A percentile compares a stretch with the other conserved stretches of the same genome.
Evolutionary conservation across 2,888 invertebrate genomes (phyloP).

Genomic region (Heterodera filipjevi): DNA sequence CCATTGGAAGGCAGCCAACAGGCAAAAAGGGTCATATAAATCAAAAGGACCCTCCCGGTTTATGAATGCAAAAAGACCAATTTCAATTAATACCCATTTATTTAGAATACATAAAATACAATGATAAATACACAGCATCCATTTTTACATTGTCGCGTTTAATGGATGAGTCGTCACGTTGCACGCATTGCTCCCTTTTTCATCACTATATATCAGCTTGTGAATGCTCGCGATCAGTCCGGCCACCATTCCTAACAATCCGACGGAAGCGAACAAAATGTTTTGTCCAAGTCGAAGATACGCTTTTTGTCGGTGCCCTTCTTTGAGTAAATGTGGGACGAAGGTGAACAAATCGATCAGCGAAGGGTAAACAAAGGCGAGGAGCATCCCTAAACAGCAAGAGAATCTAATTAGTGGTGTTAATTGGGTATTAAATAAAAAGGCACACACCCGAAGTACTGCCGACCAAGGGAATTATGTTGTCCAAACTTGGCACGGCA

Average conservation of each 20-base stretch:
- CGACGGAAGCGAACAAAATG: constrained; percentile 40
- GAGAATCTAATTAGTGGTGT: neutral
- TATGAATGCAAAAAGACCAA: too few relatives aligned
- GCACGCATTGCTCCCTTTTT: neutral
- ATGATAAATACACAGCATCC: too few relatives aligned
- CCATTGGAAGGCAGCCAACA: too few relatives aligned
- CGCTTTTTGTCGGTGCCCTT: constrained; percentile 22
- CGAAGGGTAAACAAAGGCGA: constrained; percentile 61
- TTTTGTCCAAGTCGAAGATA: constrained; percentile 32
- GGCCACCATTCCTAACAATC: constrained; percentile 51
- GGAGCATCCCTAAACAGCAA: constrained; percentile 54
- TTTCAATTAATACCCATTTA: too few relatives aligned
- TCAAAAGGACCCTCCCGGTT: too few relatives aligned
- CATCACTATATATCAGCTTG: constrained; percentile 28
- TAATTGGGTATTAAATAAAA: too few relatives aligned
- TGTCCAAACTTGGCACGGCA: constrained; percentile 56
- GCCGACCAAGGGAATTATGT: constrained; percentile 60
- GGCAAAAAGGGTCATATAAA: too few relatives aligned
- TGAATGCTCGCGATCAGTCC: constrained; percentile 49
- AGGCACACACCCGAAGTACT: constrained; percentile 26
- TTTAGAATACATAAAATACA: too few relatives aligned
- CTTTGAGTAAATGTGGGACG: constrained; percentile 40
- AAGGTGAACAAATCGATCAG: constrained; percentile 55
- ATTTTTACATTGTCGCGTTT: too few relatives aligned
- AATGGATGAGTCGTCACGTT: neutral